phyloP scores from a whole-genome alignment of 2,888 invertebrate genomes.

The Candidula unifasciata region DNA sequence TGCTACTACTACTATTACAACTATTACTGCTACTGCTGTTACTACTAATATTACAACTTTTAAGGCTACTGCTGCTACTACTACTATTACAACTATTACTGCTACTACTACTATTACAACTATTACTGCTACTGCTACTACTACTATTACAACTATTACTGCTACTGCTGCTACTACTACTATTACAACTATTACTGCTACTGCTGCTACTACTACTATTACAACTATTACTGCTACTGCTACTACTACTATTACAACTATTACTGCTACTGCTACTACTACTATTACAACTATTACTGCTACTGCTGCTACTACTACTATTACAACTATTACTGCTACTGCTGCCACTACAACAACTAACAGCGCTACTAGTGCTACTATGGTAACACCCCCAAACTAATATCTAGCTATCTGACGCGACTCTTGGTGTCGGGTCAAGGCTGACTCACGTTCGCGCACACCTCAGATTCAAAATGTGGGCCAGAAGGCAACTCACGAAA shows the following conservation, averaged over 20 bases:
- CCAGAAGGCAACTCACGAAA: too few relatives aligned
- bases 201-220: background rate
- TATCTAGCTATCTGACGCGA: background rate
- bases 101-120: too few relatives aligned
- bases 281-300: background rate
- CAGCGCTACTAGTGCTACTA: background rate
- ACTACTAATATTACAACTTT: background rate
- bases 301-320: background rate
- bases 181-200: slow-evolving; percentile 16
- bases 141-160: too few relatives aligned
- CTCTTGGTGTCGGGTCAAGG: background rate
- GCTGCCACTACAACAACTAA: background rate
- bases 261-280: background rate
- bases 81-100: too few relatives aligned
- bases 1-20: background rate
- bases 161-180: slow-evolving; percentile 34
- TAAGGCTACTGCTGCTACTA: background rate
- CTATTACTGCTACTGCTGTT: background rate
- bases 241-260: background rate
- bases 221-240: slow-evolving; percentile 1
- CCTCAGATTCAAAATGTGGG: too few relatives aligned
- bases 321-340: background rate
- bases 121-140: too few relatives aligned
- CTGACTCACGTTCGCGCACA: too few relatives aligned
- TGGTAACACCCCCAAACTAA: too few relatives aligned